Evolutionary conservation across 1,140 invertebrate species (phyloP), one percentile per base, ranked within the genome.

Genomic region (Melipona quadrifasciata): DNA sequence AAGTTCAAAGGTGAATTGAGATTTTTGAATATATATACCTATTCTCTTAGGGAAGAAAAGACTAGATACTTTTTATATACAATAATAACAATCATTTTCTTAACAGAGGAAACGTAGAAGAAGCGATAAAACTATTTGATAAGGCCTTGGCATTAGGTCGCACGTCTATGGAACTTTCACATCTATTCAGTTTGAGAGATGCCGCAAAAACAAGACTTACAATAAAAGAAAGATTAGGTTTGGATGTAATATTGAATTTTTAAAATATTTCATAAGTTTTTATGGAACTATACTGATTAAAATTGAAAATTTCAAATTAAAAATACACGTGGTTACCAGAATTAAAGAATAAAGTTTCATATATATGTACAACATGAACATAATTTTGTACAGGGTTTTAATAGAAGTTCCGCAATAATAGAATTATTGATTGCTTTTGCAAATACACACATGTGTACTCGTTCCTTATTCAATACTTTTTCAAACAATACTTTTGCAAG

Each of bases 71-170:
- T 39, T 19, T 51, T 72, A n/a, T 12, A 19, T 67, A 68, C 31
- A 1, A 31, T 31, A 31, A 1, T 31, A 31, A 31, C 31, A 31
- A 31, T 31, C 6, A 5, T 55, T 21, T 65, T 70, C 76, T 78
- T 61, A 80, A 81, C 85, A 98, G 98, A 87, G 98, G 98, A 70
- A 97, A 99, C 93, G 94, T 99, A 78, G 95, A 96, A 75, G 95
- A 96, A 91, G 98, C 98, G 14, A 96, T 99, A 82, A 96, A 97
- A 86, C 95, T 98, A 31, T 99, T 99, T 92, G 97, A 99, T 88
- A 98, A 98, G 94, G 98, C 98, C n/a, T 96, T 99, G 83, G 95
- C 96, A 72, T 95, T 98, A 77, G 97, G 97, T 47, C 98, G 98
- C 91, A 98, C 97, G 31, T 96, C 97, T 93, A 95, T 96, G 84